These are phyloP conservation scores for Penaeus chinensis DNA, from an alignment of 1,140 invertebrate genomes.

Conservation along the genomic window DNA sequence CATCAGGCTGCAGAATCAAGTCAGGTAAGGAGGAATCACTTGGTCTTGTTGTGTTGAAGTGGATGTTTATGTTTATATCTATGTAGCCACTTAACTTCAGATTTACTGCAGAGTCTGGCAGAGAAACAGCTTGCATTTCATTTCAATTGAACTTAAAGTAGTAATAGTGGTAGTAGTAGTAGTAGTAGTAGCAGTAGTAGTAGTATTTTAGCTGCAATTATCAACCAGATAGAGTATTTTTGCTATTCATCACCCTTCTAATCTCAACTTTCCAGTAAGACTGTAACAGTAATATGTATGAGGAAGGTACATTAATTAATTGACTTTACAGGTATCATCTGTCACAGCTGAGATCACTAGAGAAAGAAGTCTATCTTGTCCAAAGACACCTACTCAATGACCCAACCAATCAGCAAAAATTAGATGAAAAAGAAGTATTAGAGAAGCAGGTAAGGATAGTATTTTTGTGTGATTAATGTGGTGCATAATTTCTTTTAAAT, in stretches of 20 bases:
- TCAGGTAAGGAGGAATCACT: slow-evolving; percentile 70
- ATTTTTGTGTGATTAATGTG: background rate
- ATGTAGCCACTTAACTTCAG: too few species aligned
- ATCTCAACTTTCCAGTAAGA: too few species aligned
- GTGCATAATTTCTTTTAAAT: background rate
- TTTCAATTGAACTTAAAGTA: too few species aligned
- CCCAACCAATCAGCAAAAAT: slow-evolving; percentile 70
- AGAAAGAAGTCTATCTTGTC: slow-evolving; percentile 91
- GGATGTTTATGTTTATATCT: background rate
- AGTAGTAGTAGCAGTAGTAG: too few species aligned
- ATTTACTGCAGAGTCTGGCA: too few species aligned
- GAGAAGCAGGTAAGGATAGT: slow-evolving; percentile 73
- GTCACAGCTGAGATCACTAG: slow-evolving; percentile 83
- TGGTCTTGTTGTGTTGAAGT: too few species aligned
- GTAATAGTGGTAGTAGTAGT: too few species aligned
- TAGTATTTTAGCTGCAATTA: too few species aligned
- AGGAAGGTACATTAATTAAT: background rate
- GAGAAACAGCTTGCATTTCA: too few species aligned
- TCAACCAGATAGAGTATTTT: too few species aligned
- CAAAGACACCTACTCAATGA: slow-evolving; percentile 84
- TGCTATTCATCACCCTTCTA: too few species aligned
- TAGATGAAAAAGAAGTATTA: slow-evolving; percentile 77
- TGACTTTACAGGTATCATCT: slow-evolving; percentile 72
- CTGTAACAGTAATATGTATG: background rate
- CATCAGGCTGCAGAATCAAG: slow-evolving; percentile 88